These are phyloP conservation scores for Agelastica alni DNA, from an alignment of 2,888 invertebrate species.

Conservation along the genomic window DNA sequence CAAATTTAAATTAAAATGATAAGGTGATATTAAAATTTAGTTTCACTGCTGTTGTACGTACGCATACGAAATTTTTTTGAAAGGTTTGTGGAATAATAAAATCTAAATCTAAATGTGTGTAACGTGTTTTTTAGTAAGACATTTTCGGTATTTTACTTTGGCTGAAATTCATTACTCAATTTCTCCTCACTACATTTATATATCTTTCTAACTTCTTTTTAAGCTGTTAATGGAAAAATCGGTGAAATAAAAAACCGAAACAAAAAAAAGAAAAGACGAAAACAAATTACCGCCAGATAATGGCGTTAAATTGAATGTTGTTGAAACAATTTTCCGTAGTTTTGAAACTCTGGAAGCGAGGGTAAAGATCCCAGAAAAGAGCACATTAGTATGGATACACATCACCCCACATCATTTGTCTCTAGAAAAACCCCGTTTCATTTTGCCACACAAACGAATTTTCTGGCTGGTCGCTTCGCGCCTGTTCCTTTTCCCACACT, in stretches of 20 bases:
- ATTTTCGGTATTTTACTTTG: too few relatives aligned
- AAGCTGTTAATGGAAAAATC: conserved; percentile 9
- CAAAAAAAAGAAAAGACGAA: conserved; percentile 20
- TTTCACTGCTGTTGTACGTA: too few relatives aligned
- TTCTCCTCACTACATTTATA: not conserved
- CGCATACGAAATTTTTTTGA: too few relatives aligned
- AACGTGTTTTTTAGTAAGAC: too few relatives aligned
- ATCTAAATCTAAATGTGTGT: too few relatives aligned
- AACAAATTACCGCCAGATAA: conserved; percentile 34
- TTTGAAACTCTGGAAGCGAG: conserved; percentile 30
- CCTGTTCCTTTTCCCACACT: conserved; percentile 56
- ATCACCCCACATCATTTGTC: conserved; percentile 58
- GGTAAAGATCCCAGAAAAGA: conserved; percentile 35
- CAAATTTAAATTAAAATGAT: too few relatives aligned
- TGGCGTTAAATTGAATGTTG: conserved; percentile 37
- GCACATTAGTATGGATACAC: conserved; percentile 42
- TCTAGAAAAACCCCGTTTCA: conserved; percentile 57
- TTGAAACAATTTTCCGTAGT: conserved; percentile 36
- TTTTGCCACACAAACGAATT: conserved; percentile 59
- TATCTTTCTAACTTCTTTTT: not conserved
- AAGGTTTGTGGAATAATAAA: too few relatives aligned
- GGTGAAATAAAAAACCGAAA: conserved; percentile 12
- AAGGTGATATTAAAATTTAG: too few relatives aligned
- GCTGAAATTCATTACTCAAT: not conserved
- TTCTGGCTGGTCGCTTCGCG: conserved; percentile 54